phyloP scores from a whole-genome alignment of 2,113 vertebrate species.

The Lontra canadensis region DNA sequence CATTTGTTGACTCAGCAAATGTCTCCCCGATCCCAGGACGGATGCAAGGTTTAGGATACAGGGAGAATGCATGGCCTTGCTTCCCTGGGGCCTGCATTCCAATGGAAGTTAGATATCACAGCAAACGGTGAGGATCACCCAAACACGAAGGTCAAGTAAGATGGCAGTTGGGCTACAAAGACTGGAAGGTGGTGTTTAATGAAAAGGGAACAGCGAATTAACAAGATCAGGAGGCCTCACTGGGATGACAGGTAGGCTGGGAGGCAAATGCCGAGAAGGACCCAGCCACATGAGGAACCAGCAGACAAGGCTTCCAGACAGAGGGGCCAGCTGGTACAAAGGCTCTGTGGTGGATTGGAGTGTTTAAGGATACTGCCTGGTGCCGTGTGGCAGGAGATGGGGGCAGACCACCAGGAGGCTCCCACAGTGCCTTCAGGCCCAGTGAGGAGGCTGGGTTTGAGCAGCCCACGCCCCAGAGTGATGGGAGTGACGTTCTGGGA shows the following conservation, averaged over 20 bases:
- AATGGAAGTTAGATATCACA: fast-evolving
- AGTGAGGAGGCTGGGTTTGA: neutral
- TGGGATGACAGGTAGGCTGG: fast-evolving
- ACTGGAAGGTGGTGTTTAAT: neutral
- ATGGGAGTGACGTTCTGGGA: neutral
- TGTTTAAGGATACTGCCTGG: fast-evolving
- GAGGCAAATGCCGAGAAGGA: neutral
- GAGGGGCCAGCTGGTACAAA: neutral
- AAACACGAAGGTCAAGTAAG: fast-evolving
- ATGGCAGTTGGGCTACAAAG: fast-evolving
- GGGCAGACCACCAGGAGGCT: neutral
- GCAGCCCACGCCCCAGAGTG: too few species aligned
- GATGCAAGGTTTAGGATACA: too few species aligned
- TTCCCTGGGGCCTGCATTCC: fast-evolving
- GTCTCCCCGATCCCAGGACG: fast-evolving
- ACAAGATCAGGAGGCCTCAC: neutral
- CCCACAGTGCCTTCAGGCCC: fast-evolving
- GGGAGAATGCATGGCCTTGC: fast-evolving
- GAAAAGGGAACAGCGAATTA: fast-evolving
- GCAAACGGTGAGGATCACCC: fast-evolving
- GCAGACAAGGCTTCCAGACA: neutral
- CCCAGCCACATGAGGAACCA: fast-evolving
- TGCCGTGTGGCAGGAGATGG: fast-evolving
- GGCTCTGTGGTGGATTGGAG: neutral
- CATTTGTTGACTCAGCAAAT: fast-evolving